Conservation (phyloP, 53 echinoderm and acorn worm species). For the Paracentrotus lividus region DNA sequence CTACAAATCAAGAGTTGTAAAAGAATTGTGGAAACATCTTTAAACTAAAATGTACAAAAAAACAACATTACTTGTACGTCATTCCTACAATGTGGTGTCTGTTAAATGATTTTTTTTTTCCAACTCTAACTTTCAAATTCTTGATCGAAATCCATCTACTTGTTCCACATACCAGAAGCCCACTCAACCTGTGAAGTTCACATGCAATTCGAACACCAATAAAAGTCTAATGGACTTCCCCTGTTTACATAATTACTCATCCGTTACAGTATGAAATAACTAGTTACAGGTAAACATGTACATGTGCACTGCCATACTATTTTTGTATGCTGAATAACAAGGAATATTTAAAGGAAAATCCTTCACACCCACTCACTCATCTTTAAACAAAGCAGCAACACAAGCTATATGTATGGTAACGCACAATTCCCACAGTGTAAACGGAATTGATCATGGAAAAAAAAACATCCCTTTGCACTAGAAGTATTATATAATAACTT, state of each 20-base stretch:
- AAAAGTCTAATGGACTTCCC: neutral
- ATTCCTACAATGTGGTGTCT: too few relatives aligned
- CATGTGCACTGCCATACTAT: neutral
- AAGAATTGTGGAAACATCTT: too few relatives aligned
- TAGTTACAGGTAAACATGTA: neutral
- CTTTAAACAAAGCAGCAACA: too few relatives aligned
- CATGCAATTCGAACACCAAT: neutral
- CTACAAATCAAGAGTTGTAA: too few relatives aligned
- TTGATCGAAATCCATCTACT: neutral
- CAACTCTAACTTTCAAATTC: neutral
- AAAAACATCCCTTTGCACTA: neutral
- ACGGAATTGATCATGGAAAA: neutral
- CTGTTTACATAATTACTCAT: neutral
- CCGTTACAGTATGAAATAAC: neutral
- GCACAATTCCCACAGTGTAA: neutral
- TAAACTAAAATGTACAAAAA: too few relatives aligned
- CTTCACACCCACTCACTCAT: too few relatives aligned
- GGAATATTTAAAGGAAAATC: too few relatives aligned
- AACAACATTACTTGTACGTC: too few relatives aligned
- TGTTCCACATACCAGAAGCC: neutral
- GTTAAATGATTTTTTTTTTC: neutral
- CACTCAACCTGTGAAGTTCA: neutral
- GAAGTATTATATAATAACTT: too few relatives aligned
- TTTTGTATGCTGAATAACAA: neutral
- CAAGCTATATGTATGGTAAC: too few relatives aligned